Percentiles rank a stretch among this genome's conserved stretches.
These are phyloP conservation scores for Gymnoscopelus braueri DNA, from an alignment of 2,797 vertebrate species.

Conservation along the genomic window DNA sequence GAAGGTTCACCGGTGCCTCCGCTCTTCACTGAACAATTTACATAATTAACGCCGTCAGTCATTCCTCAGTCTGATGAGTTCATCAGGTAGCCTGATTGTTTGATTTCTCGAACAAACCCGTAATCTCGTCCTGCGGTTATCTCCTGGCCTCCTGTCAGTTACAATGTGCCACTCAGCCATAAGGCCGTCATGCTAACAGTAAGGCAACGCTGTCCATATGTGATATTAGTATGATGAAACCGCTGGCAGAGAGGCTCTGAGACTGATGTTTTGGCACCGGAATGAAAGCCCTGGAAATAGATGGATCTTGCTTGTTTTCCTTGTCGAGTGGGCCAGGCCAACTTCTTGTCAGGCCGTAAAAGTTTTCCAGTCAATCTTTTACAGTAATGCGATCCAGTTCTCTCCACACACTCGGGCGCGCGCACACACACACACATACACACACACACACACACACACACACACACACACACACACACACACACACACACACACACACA, in stretches of 20 bases:
- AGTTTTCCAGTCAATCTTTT: conserved; percentile 78
- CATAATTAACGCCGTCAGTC: conserved; percentile 46
- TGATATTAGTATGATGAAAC: conserved; percentile 77
- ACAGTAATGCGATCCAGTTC: conserved; percentile 74
- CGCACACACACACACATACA: neutral
- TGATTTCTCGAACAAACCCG: conserved; percentile 41
- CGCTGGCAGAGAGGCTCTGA: conserved; percentile 64
- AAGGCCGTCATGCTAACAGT: conserved; percentile 58
- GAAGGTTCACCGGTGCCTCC: conserved; percentile 22
- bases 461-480: too few species aligned
- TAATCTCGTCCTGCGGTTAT: conserved; percentile 53
- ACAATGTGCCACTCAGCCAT: conserved; percentile 38
- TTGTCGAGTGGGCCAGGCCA: conserved; percentile 70
- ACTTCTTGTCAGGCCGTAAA: conserved; percentile 74
- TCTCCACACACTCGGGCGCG: conserved; percentile 2
- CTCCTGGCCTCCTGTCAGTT: conserved; percentile 54
- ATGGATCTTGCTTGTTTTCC: conserved; percentile 78
- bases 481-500: too few species aligned
- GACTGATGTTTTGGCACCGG: conserved; percentile 76
- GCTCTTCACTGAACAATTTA: conserved; percentile 39
- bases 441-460: neutral
- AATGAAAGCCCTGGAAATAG: conserved; percentile 70
- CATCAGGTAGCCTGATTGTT: conserved; percentile 51
- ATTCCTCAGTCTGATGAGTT: conserved; percentile 44
- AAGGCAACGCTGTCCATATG: conserved; percentile 78